A percentile compares a stretch with the other conserved stretches of the same genome.
Conservation (phyloP, 2,797 vertebrate species). For the Rhincodon typus region DNA sequence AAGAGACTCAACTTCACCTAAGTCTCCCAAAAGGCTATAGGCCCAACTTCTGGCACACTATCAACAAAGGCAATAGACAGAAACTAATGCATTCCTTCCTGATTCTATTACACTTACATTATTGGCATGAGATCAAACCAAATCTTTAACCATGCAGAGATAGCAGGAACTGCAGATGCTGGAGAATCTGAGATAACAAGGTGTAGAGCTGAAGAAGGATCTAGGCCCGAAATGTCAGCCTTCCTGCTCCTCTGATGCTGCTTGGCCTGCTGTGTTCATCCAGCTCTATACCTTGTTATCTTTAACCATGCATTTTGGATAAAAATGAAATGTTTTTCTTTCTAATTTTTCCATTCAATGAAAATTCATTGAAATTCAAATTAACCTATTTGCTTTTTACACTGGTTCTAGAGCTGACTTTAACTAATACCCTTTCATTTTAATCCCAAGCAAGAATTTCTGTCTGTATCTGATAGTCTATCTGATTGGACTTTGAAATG, state of each 20-base stretch:
- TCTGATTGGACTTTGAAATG: background rate
- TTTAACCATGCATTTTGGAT: background rate
- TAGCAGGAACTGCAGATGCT: too few species aligned
- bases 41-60: background rate
- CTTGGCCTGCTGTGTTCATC: too few species aligned
- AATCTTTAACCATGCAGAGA: background rate
- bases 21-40: background rate
- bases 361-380: background rate
- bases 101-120: background rate
- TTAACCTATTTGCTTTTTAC: too few species aligned
- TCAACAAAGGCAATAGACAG: background rate
- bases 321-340: background rate
- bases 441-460: background rate
- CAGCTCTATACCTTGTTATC: too few species aligned
- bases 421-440: background rate
- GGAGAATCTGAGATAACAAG: too few species aligned
- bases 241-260: too few species aligned
- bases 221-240: too few species aligned
- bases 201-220: too few species aligned
- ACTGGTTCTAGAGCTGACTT: background rate
- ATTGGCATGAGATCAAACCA: background rate
- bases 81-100: background rate
- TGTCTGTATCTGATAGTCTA: background rate
- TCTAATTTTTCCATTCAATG: background rate
- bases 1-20: background rate